Evolutionary conservation across 1,140 invertebrate species (phyloP).

Genomic region (Megalopta genalis): DNA sequence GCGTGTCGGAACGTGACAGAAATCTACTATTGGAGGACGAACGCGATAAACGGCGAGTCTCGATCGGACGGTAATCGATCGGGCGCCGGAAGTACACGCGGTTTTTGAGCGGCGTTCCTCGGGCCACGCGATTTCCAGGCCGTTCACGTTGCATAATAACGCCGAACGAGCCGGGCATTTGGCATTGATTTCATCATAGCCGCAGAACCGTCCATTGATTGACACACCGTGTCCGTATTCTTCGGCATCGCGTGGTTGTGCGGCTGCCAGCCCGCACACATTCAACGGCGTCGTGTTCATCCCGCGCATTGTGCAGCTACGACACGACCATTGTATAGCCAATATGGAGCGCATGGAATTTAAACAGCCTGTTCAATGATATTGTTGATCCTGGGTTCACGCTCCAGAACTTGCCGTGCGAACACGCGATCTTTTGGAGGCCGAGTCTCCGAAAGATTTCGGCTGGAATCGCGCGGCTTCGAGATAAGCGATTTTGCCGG

Average conservation of each 20-base stretch:
- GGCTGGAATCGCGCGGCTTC: background rate
- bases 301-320: constrained; percentile 31
- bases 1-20: no score
- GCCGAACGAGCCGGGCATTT: background rate
- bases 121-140: background rate
- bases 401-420: background rate
- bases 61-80: no score
- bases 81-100: background rate
- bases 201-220: constrained; percentile 17
- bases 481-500: background rate
- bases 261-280: background rate
- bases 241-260: background rate
- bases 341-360: constrained; percentile 47
- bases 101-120: background rate
- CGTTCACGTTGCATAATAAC: background rate
- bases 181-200: constrained; percentile 1
- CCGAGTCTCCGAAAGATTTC: background rate
- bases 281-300: constrained; percentile 10
- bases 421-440: background rate
- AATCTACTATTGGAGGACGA: no score
- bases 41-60: no score
- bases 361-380: constrained; percentile 48
- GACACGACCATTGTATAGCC: constrained; percentile 39
- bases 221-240: constrained; percentile 4
- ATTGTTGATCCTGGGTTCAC: constrained; percentile 17